Evolutionary conservation across 1,140 invertebrate species (phyloP).

Genomic region (Dufourea novaeangliae): DNA sequence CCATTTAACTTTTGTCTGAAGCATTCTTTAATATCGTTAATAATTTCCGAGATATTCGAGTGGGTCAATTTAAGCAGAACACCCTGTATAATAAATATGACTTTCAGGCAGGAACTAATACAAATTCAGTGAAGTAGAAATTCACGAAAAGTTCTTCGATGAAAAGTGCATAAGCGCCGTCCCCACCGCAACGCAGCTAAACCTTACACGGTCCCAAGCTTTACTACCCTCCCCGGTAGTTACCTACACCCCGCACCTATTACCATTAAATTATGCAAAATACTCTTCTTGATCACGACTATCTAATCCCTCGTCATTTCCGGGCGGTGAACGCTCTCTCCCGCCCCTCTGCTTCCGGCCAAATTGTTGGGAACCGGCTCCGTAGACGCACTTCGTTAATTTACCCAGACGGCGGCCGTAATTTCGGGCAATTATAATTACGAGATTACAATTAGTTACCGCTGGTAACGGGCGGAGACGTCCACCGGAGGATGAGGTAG

Average conservation of each 20-base stretch:
- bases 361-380: neutral
- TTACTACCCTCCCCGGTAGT: too few relatives aligned
- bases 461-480: conserved; percentile 3
- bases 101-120: too few relatives aligned
- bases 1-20: too few relatives aligned
- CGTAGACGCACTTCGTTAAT: conserved; percentile 26
- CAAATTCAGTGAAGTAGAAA: too few relatives aligned
- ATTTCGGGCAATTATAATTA: conserved; percentile 51
- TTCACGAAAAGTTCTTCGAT: too few relatives aligned
- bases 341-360: neutral
- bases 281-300: neutral
- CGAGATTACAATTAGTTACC: conserved; percentile 47
- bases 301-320: neutral
- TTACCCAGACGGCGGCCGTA: conserved; percentile 30
- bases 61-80: too few relatives aligned
- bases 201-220: too few relatives aligned
- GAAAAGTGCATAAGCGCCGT: too few relatives aligned
- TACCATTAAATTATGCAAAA: neutral
- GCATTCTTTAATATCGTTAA: too few relatives aligned
- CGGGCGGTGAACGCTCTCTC: neutral
- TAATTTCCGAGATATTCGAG: too few relatives aligned
- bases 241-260: neutral
- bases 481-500: neutral
- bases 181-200: too few relatives aligned
- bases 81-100: too few relatives aligned